These are phyloP conservation scores for Carassius carassius DNA, from an alignment of 2,113 vertebrate species.

Conservation along the genomic window DNA sequence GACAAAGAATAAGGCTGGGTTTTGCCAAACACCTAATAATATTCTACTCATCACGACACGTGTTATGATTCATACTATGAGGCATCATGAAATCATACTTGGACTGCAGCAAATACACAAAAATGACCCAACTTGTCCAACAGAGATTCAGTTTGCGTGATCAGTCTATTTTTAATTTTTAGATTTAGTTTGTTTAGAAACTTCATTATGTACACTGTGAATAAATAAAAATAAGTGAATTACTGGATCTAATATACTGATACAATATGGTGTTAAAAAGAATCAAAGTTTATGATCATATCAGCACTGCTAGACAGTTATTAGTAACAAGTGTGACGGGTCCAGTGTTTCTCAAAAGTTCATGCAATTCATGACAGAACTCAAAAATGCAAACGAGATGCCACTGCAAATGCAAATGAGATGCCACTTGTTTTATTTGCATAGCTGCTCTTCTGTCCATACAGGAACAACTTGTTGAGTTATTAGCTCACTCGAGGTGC, in stretches of 20 bases:
- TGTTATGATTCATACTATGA: not conserved
- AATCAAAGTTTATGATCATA: not conserved
- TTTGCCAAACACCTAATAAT: not conserved
- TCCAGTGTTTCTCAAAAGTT: not conserved
- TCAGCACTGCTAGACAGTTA: not conserved
- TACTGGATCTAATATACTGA: not conserved
- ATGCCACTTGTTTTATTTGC: not conserved
- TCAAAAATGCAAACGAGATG: not conserved
- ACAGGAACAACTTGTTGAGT: not conserved
- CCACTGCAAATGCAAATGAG: slow-evolving; percentile 4
- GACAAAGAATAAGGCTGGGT: not conserved
- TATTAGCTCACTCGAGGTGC: slow-evolving; percentile 49
- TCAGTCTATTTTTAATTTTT: not conserved
- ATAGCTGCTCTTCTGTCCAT: not conserved
- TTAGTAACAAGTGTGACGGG: too few species aligned
- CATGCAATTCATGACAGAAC: not conserved
- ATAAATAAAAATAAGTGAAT: not conserved
- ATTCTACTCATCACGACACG: not conserved
- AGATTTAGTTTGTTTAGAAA: not conserved
- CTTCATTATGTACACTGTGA: not conserved
- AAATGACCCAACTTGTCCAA: not conserved
- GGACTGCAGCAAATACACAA: slow-evolving; percentile 9
- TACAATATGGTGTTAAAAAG: not conserved
- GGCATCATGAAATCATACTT: not conserved
- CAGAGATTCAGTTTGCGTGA: not conserved